Evolutionary conservation across 2,888 invertebrate genomes (phyloP), one percentile per base, ranked within the genome.

Genomic region (Quadroppia sp.): DNA sequence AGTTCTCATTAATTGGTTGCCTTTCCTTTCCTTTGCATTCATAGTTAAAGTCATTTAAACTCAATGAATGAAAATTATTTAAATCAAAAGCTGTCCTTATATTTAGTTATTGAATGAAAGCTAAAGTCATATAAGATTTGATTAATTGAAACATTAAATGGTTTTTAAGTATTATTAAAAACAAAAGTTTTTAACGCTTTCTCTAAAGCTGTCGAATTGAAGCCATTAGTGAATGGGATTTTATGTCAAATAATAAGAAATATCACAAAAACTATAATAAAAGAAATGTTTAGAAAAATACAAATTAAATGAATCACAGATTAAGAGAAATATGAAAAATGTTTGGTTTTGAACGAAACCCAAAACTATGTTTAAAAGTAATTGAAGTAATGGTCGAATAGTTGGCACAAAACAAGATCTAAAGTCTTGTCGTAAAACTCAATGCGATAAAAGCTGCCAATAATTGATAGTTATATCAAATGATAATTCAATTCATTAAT

Each of bases 1-100:
- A 69, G 69, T 69, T 69, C 45, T 15, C 23, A 69, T 45, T 69
- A 69, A n/a, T 45, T 69, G 69, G 69, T 69, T 69, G 69, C 36
- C 30, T 64, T 36, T 53, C 23, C 13, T 7, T 53, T 45, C 45
- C 6, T 9, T 56, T 28, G 28, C 28, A 56, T 56, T 56, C 56
- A 56, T 2, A 64, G 2, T 64, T 20, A 2, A 59, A n/a, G 11
- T 36, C n/a, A 30, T 59, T 64, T n/a, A 36, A 45, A 53, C 23
- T 53, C 20, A 40, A n/a, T 42, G 7, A 42, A 40, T 25, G 42
- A 20, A 45, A 25, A 69, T 28, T 45, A 69, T 45, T 69, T 56
- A 3, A 56, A 56, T 28, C 28, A 30, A 25, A 69, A 45, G 30
- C n/a, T 15, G 32, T 30, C 13, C 20, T 67, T 40, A 40, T 36